A percentile compares a stretch with the other conserved stretches of the same genome.
Conservation (phyloP, 2,113 vertebrate genomes). For the Globicephala melas region DNA sequence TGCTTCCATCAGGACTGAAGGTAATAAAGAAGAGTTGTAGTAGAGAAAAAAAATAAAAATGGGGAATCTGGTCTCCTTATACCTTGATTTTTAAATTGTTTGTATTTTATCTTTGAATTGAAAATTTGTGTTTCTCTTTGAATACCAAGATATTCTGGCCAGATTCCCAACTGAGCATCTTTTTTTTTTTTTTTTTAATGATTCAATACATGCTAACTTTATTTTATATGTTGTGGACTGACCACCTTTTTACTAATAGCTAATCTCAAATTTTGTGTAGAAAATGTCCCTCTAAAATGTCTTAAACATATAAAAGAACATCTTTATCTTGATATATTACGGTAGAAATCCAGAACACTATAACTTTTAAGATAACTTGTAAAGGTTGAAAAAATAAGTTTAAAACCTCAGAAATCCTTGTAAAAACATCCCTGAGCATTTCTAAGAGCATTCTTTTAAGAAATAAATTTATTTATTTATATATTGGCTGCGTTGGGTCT, state of each 20-base stretch:
- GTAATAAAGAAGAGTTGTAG: not conserved
- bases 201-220: not conserved
- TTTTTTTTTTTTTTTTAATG: not conserved
- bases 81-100: not conserved
- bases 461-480: no score
- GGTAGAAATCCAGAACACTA: not conserved
- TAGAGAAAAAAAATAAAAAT: not conserved
- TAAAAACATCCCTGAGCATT: not conserved
- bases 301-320: not conserved
- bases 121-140: not conserved
- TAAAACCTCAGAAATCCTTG: not conserved
- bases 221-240: not conserved
- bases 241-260: not conserved
- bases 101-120: not conserved
- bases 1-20: not conserved
- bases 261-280: not conserved
- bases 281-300: not conserved
- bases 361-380: not conserved
- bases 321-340: not conserved
- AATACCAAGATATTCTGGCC: not conserved
- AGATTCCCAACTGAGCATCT: not conserved
- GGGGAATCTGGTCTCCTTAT: not conserved
- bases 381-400: not conserved
- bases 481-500: no score
- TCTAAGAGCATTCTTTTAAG: not conserved